Evolutionary conservation across 2,113 vertebrate genomes (phyloP).

Genomic region (Nothocercus nigrocapillus): DNA sequence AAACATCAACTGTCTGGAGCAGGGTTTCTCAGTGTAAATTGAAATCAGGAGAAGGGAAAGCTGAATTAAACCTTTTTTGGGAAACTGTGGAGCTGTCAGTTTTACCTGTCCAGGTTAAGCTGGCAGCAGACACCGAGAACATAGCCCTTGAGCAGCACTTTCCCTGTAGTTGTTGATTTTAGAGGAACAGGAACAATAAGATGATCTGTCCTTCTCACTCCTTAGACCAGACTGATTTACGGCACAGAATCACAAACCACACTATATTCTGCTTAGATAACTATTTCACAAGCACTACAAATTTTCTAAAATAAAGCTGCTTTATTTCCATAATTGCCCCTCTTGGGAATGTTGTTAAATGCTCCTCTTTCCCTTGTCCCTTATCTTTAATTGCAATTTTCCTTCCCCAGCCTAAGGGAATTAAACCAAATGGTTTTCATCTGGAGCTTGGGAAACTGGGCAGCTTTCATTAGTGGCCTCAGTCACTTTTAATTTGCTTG

Average conservation of each 20-base stretch:
- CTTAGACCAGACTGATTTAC: background rate
- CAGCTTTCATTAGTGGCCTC: constrained; percentile 23
- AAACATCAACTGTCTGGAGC: background rate
- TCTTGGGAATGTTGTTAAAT: constrained; percentile 15
- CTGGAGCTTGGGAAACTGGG: background rate
- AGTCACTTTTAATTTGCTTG: constrained; percentile 37
- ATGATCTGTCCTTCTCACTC: background rate
- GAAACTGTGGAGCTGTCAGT: background rate
- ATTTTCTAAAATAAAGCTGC: background rate
- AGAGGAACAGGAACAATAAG: background rate
- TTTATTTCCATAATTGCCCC: constrained; percentile 15
- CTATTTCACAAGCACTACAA: background rate
- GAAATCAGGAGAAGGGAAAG: background rate
- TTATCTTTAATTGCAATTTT: background rate
- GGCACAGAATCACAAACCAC: background rate
- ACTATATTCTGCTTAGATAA: background rate
- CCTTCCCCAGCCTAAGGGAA: background rate
- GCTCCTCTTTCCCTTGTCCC: background rate
- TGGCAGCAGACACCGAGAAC: background rate
- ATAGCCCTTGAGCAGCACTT: background rate
- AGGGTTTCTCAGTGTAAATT: constrained; percentile 21
- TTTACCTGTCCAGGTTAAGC: background rate
- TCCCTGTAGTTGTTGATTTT: background rate
- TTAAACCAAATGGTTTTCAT: background rate
- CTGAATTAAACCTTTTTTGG: constrained; percentile 19